Evolutionary conservation across 2,113 vertebrate species (phyloP).

Genomic region (Brachyhypopomus occidentalis): DNA sequence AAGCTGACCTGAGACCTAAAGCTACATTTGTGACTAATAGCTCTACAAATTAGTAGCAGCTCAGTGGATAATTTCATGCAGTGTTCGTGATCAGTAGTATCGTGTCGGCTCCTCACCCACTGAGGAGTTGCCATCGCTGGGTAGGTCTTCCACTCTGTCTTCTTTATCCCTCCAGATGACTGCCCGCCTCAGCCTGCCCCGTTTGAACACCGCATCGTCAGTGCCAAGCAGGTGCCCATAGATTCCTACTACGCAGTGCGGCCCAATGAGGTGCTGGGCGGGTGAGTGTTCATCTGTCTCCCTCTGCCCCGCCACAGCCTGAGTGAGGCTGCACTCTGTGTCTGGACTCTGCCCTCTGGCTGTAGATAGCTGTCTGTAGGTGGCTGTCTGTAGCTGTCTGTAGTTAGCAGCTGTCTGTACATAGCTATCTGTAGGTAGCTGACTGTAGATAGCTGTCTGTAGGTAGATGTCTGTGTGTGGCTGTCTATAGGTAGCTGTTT

Average conservation of each 20-base stretch:
- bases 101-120: neutral
- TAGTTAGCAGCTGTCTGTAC: no score
- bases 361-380: no score
- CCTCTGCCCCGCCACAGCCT: neutral
- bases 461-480: no score
- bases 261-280: constrained; percentile 78
- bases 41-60: neutral
- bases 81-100: neutral
- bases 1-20: neutral
- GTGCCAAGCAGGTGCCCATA: constrained; percentile 73
- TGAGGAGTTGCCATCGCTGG: neutral
- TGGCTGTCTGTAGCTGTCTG: no score
- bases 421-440: no score
- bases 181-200: constrained; percentile 83
- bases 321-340: no score
- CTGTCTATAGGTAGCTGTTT: no score
- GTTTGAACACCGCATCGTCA: constrained; percentile 84
- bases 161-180: constrained; percentile 75
- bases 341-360: no score
- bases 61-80: neutral
- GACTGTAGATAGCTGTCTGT: no score
- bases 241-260: constrained; percentile 73
- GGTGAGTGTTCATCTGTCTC: constrained; percentile 71
- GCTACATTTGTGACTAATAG: constrained; percentile 1
- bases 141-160: neutral